phyloP scores from a whole-genome alignment of 2,888 invertebrate genomes.

The Nemotelus nigrinus region DNA sequence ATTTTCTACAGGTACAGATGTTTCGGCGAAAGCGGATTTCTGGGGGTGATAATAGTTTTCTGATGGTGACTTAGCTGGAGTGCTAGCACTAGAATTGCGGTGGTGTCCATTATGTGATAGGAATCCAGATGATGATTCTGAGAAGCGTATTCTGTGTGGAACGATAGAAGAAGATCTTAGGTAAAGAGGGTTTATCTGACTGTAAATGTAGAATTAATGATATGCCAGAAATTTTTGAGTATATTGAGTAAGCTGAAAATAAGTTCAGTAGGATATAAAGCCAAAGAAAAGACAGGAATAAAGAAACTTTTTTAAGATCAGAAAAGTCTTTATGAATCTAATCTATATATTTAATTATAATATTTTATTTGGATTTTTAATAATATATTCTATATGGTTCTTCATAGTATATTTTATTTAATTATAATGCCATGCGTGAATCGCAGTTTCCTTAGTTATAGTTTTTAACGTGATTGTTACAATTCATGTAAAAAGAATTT shows the following conservation, averaged over 20 bases:
- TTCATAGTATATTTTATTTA: too few relatives aligned
- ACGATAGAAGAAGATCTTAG: background rate
- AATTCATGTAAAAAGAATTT: too few relatives aligned
- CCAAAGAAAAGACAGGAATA: too few relatives aligned
- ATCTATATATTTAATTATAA: too few relatives aligned
- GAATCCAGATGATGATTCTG: conserved; percentile 17
- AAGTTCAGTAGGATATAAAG: background rate
- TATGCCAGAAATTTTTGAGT: background rate
- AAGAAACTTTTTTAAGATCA: too few relatives aligned
- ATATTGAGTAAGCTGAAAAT: background rate
- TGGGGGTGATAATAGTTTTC: conserved; percentile 11
- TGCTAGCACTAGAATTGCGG: background rate
- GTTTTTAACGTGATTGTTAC: too few relatives aligned
- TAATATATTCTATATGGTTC: too few relatives aligned
- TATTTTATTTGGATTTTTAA: too few relatives aligned
- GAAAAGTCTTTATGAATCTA: too few relatives aligned
- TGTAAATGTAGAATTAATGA: background rate
- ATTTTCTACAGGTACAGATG: background rate
- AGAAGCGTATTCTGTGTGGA: conserved; percentile 24
- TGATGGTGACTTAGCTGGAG: background rate
- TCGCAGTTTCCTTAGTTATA: too few relatives aligned
- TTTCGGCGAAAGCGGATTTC: background rate
- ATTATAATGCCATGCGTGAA: too few relatives aligned
- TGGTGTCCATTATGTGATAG: conserved; percentile 15
- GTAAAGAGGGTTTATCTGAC: background rate